Evolutionary conservation across 2,113 vertebrate species (phyloP).

Genomic region (Apteryx mantelli): DNA sequence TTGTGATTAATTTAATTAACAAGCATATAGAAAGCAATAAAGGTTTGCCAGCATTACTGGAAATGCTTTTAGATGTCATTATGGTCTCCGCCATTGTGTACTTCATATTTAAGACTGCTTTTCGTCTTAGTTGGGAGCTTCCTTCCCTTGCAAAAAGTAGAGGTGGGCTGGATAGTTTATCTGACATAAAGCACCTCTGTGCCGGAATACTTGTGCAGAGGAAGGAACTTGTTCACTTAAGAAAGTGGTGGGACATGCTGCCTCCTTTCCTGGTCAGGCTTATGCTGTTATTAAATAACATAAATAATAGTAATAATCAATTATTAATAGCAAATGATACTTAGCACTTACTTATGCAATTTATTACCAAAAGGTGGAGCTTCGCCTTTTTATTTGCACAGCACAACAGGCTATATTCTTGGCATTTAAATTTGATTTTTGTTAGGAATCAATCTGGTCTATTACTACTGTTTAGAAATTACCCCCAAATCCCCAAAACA

Average conservation of each 20-base stretch:
- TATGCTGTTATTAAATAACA: constrained; percentile 39
- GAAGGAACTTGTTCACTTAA: constrained; percentile 58
- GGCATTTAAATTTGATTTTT: background rate
- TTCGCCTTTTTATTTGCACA: background rate
- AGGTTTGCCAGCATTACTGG: constrained; percentile 53
- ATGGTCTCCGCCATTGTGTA: constrained; percentile 30
- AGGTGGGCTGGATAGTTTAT: background rate
- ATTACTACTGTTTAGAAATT: background rate
- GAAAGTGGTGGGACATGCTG: constrained; percentile 22
- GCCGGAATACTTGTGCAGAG: constrained; percentile 28
- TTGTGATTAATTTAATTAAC: constrained; percentile 58
- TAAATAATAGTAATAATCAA: constrained; percentile 50
- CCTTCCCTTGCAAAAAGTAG: constrained; percentile 8
- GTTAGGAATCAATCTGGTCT: background rate
- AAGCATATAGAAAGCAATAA: constrained; percentile 46
- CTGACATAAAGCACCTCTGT: constrained; percentile 39
- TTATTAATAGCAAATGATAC: constrained; percentile 53
- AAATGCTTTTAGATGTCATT: constrained; percentile 68
- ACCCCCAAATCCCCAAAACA: background rate
- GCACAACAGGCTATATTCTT: background rate
- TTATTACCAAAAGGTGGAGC: constrained; percentile 14
- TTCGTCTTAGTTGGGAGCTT: constrained; percentile 51
- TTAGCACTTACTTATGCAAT: constrained; percentile 32
- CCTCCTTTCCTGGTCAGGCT: constrained; percentile 29
- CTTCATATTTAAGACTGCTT: constrained; percentile 28